Conservation (phyloP, 30 jellyfish, hydroid and myxozoan species). For the Catostylus mosaicus region DNA sequence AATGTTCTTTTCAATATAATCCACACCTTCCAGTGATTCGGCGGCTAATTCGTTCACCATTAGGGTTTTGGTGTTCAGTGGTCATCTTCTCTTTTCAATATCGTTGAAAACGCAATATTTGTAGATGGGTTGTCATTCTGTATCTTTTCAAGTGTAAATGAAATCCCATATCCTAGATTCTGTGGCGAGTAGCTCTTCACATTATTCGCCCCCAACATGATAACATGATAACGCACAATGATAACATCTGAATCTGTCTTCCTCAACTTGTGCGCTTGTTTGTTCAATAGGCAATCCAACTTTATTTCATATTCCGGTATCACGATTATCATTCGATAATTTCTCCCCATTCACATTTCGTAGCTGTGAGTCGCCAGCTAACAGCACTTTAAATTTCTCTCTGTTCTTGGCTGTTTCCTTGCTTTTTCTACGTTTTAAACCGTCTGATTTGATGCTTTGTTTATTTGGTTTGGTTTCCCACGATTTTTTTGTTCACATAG, state of each 20-base stretch:
- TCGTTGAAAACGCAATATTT: background rate
- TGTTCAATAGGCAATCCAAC: constrained; percentile 47
- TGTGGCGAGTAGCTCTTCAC: constrained; percentile 16
- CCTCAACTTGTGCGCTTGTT: constrained; percentile 3
- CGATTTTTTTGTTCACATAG: too few relatives aligned
- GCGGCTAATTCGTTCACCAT: background rate
- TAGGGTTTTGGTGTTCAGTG: constrained; percentile 11
- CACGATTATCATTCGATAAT: constrained; percentile 10
- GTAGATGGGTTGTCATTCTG: background rate
- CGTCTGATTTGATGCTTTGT: constrained; percentile 12
- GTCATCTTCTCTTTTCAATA: constrained; percentile 14
- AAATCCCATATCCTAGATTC: background rate
- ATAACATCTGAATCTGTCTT: constrained; percentile 2
- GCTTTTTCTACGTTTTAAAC: constrained; percentile 3
- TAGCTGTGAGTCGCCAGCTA: constrained; percentile 42
- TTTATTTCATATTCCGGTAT: constrained; percentile 13
- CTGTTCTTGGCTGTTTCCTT: background rate
- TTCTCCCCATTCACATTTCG: constrained; percentile 21
- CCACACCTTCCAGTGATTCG: background rate
- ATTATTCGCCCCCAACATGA: background rate
- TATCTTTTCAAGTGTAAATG: constrained; percentile 9
- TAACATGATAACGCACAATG: constrained; percentile 7
- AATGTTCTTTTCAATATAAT: background rate
- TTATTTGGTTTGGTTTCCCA: too few relatives aligned
- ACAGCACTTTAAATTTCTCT: constrained; percentile 12